Percentiles rank a stretch among this genome's conserved stretches.
phyloP scores from a whole-genome alignment of 2,797 vertebrate species.

The Brachymystax lenok region DNA sequence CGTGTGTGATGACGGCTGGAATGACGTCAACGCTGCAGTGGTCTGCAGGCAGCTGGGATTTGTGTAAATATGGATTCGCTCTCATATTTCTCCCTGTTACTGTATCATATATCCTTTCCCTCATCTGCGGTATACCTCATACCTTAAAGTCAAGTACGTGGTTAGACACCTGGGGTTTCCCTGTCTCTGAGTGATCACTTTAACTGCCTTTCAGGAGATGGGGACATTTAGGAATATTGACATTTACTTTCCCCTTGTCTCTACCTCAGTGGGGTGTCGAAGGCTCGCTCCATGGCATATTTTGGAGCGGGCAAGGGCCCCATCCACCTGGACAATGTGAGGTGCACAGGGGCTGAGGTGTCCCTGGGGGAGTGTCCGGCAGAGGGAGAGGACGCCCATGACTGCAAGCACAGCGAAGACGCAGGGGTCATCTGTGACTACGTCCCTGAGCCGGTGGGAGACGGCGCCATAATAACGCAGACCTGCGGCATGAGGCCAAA shows the following conservation, averaged over 20 bases:
- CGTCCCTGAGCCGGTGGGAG: conserved; percentile 66
- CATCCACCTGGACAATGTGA: conserved; percentile 81
- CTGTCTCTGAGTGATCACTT: too few species aligned
- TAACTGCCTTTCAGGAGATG: too few species aligned
- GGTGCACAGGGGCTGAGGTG: conserved; percentile 78
- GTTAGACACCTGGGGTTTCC: not conserved
- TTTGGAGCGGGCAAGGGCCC: conserved; percentile 81
- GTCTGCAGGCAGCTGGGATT: conserved; percentile 87
- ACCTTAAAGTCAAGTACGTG: not conserved
- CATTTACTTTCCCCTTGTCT: not conserved
- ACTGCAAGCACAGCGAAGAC: conserved; percentile 84
- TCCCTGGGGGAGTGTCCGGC: conserved; percentile 75
- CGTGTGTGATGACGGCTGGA: conserved; percentile 85
- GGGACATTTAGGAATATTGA: too few species aligned
- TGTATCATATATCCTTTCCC: not conserved
- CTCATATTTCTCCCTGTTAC: not conserved
- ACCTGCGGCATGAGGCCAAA: conserved; percentile 68
- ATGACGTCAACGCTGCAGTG: conserved; percentile 78
- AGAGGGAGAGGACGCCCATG: conserved; percentile 62
- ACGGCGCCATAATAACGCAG: conserved; percentile 39
- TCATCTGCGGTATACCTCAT: not conserved
- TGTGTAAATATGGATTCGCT: conserved; percentile 62
- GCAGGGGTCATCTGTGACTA: conserved; percentile 87
- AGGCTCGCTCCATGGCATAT: conserved; percentile 84
- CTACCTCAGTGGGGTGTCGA: conserved; percentile 77